A percentile compares a stretch with the other conserved stretches of the same genome.
Conservation (phyloP, 2,797 vertebrate genomes). For the Taeniopygia guttata region DNA sequence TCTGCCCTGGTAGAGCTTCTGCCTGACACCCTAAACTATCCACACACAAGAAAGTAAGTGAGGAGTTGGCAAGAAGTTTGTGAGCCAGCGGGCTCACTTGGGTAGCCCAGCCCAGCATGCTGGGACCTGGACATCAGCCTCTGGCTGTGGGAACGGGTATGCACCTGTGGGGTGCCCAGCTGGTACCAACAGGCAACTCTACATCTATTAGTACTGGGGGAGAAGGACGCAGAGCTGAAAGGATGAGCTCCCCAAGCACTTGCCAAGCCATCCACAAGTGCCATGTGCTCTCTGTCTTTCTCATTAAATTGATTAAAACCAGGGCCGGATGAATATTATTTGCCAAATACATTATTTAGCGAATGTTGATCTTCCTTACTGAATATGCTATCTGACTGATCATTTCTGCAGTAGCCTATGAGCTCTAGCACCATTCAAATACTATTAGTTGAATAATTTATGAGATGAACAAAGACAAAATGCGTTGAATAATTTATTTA, state of each 20-base stretch:
- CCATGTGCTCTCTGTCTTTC: background rate
- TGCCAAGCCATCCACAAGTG: background rate
- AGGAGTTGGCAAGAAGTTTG: background rate
- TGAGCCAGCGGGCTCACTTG: rapidly evolving
- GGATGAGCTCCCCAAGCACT: background rate
- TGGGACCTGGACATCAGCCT: background rate
- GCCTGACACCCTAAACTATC: background rate
- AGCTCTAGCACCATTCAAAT: conserved; percentile 17
- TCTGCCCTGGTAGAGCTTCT: background rate
- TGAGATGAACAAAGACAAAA: conserved; percentile 48
- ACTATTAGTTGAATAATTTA: conserved; percentile 45
- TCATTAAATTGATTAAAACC: background rate
- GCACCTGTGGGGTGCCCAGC: background rate
- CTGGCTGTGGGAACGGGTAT: background rate
- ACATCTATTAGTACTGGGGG: rapidly evolving
- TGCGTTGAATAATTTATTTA: conserved; percentile 58
- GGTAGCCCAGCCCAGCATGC: background rate
- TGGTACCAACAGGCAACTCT: background rate
- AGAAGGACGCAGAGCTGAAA: background rate
- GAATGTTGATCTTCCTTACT: conserved; percentile 21
- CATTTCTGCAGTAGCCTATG: background rate
- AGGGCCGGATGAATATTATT: background rate
- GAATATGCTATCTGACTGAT: conserved; percentile 16
- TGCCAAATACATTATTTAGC: conserved; percentile 54
- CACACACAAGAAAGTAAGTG: background rate